Conservation (phyloP, 2,797 vertebrate species). For the Pempheris klunzingeri region DNA sequence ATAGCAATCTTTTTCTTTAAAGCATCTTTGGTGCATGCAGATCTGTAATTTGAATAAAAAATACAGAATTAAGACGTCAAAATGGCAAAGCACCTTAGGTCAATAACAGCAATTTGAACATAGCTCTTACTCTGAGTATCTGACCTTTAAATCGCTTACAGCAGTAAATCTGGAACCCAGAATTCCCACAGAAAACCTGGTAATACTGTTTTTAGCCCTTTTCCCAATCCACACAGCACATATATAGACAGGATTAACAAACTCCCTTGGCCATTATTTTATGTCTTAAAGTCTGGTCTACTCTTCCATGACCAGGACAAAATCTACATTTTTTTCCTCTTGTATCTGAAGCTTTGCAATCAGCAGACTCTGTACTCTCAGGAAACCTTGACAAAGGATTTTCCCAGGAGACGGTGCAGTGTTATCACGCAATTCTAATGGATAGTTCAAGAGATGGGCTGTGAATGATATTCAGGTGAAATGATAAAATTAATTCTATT, state of each 20-base stretch:
- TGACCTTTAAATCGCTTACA: conserved; percentile 27
- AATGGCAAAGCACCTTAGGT: not conserved
- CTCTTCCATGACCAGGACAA: conserved; percentile 54
- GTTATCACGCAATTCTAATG: conserved; percentile 31
- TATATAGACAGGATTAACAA: conserved; percentile 38
- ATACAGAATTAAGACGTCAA: not conserved
- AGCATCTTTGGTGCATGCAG: not conserved
- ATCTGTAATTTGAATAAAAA: not conserved
- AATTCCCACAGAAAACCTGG: conserved; percentile 6
- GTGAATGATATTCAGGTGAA: conserved; percentile 28
- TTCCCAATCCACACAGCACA: conserved; percentile 36
- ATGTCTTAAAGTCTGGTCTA: conserved; percentile 40
- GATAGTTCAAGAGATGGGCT: conserved; percentile 21
- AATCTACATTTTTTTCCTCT: conserved; percentile 51
- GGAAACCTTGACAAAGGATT: conserved; percentile 34
- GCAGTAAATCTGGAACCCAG: not conserved
- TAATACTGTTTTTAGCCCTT: conserved; percentile 24
- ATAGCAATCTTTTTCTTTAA: not conserved
- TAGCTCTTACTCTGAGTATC: not conserved
- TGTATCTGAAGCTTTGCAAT: conserved; percentile 37
- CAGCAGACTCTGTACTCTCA: conserved; percentile 19
- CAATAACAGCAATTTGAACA: not conserved
- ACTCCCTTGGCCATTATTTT: conserved; percentile 41
- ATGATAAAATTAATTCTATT: conserved; percentile 21
- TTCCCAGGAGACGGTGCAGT: conserved; percentile 15